Base-by-base conservation (phyloP, 2,888 invertebrate genomes). In the Caenorhabditis sp. region DNA sequence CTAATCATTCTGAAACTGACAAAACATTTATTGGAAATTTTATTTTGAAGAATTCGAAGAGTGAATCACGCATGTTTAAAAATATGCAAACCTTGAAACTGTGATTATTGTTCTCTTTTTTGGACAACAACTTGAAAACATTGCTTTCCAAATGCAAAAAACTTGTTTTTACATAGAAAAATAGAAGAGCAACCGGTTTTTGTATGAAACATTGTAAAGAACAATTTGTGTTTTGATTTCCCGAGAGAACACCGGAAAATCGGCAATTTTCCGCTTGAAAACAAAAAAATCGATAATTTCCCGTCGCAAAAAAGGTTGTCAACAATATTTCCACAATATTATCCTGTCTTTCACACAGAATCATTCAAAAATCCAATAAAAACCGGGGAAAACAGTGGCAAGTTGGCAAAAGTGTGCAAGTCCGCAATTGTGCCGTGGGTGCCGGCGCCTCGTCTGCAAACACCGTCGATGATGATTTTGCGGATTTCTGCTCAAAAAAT, bases 1-100 rank as follows among this genome's bases (percentile, higher is more conserved):
- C 93, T 92, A 88, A 96, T 92, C 96, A 96, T 96, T 7, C 55
- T 71, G 71, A 53, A 55, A 53, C 15, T 20, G 6, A 26, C 22
- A 27, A 30, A 24, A 32, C 30, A 45, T 20, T n/a, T n/a, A n/a
- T n/a, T n/a, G n/a, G n/a, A 43, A 45, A 30, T 24, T 24, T 35
- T 11, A 22, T 15, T 22, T 6, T 41, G 20, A 17, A 32, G 39
- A 27, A 4, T 48, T 37, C 15, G n/a, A n/a, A n/a, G n/a, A 15
- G 17, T 3, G n/a, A 24, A 52, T 6, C 24, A 48, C 4, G 9
- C 8, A 27, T 27, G 22, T 9, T 26, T n/a, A 48, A 24, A 24
- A 6, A 48, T 24, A 48, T 9, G 35, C 2, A 41, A 41, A 41
- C 8, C 41, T 15, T 7, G 41, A 13, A 9, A 37, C 32, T 32